Percentiles rank a stretch among this genome's conserved stretches.
phyloP scores from a whole-genome alignment of 92 coral and sea anemone species.

The Pocillopora grandis region DNA sequence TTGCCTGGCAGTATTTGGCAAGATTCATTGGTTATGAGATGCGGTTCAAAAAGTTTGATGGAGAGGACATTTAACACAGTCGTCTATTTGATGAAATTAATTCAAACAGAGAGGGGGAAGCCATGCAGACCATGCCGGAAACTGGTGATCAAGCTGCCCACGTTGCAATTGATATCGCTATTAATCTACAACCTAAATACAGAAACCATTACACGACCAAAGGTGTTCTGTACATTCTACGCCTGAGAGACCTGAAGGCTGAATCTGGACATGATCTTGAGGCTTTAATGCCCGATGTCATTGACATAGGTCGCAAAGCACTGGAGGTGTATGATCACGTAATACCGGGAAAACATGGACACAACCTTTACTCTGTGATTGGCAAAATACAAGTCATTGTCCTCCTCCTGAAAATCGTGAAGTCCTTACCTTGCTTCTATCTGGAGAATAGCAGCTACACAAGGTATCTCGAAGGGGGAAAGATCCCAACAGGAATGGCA shows the following conservation, averaged over 20 bases:
- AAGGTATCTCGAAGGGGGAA: slow-evolving; percentile 27
- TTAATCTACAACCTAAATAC: slow-evolving; percentile 33
- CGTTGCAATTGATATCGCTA: slow-evolving; percentile 58
- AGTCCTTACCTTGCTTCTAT: slow-evolving; percentile 44
- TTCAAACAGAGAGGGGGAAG: not conserved
- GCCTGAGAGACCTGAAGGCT: slow-evolving; percentile 31
- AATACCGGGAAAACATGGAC: not conserved
- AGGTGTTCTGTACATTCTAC: slow-evolving; percentile 41
- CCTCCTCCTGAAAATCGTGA: slow-evolving; percentile 54
- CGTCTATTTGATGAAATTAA: slow-evolving; percentile 10
- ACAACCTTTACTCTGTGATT: slow-evolving; percentile 39
- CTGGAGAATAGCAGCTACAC: slow-evolving; percentile 13
- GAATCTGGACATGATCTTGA: not conserved
- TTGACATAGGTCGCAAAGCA: slow-evolving; percentile 25
- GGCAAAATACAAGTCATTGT: slow-evolving; percentile 54
- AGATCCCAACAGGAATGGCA: slow-evolving; percentile 36
- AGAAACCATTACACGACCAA: slow-evolving; percentile 53
- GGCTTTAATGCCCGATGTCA: not conserved
- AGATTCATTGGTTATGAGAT: slow-evolving; percentile 67
- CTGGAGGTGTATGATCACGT: slow-evolving; percentile 48
- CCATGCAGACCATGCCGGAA: slow-evolving; percentile 1
- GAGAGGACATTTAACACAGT: slow-evolving; percentile 21
- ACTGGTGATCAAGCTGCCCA: slow-evolving; percentile 64
- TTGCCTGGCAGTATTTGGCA: slow-evolving; percentile 67
- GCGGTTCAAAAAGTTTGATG: slow-evolving; percentile 20